Evolutionary conservation across 2,113 vertebrate genomes (phyloP).

Genomic region (Pygathrix nemaeus): DNA sequence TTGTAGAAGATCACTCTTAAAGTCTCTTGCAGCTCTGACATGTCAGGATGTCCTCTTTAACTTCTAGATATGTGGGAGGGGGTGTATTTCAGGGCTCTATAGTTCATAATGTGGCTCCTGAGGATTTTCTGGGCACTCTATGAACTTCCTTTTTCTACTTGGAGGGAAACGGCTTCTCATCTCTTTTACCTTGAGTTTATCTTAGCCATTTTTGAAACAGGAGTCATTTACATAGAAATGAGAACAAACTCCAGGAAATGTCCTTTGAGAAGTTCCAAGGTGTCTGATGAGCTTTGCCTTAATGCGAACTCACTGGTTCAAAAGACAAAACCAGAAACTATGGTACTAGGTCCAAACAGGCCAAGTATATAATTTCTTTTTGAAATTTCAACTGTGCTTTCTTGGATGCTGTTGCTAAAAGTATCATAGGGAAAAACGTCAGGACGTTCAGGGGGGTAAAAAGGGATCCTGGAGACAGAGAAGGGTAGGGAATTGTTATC

Average conservation of each 20-base stretch:
- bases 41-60: constrained; percentile 28
- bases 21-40: not conserved
- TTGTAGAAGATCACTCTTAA: not conserved
- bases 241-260: not conserved
- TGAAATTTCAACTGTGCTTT: not conserved
- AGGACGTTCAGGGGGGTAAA: not conserved
- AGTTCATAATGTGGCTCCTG: not conserved
- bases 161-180: not conserved
- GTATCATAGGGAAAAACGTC: not conserved
- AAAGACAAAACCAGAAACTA: not conserved
- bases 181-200: not conserved
- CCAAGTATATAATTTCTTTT: not conserved
- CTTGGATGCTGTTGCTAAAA: not conserved
- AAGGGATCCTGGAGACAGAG: not conserved
- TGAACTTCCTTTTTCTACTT: not conserved
- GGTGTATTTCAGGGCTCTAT: not conserved
- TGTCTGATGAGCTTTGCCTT: not conserved
- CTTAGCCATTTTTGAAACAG: not conserved
- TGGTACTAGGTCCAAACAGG: not conserved
- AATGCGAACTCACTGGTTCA: not conserved
- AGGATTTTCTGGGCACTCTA: not conserved
- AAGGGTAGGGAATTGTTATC: not conserved
- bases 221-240: not conserved
- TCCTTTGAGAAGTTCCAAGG: not conserved
- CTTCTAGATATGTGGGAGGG: not conserved